Evolutionary conservation across 1,140 invertebrate species (phyloP), one percentile per base, ranked within the genome.

Genomic region (Oryzaephilus surinamensis): DNA sequence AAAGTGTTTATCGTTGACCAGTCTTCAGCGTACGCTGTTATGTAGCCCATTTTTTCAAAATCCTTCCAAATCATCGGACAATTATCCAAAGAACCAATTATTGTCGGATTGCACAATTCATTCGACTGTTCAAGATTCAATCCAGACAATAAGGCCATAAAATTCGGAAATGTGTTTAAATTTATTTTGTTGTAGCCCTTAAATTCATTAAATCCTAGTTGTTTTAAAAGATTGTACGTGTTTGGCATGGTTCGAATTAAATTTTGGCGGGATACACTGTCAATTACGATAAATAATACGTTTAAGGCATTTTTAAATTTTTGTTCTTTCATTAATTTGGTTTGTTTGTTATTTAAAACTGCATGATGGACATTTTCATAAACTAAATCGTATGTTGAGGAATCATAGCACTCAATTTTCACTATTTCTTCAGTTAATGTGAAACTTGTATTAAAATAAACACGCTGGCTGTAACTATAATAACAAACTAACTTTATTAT

Each of bases 81-180:
- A 2, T 60, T 56, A 43, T 74, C 69, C 42, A 80, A 50, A n/a
- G 61, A 63, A 19, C 64, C 64, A 0, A 64, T 30, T 15, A 57
- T 52, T 29, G 51, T 63, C 3, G 74, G 69, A 36, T 62, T 60
- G 50, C 77, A 81, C 47, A 63, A 55, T 11, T 58, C 37, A 36
- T 66, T n/a, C 10, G 30, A 16, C 14, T 38, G 23, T 3, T 1
- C 15, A 26, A 26, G 30, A 2, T 16, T 31, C 23, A 70, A 65
- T 2, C 84, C 85, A 3, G 77, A 81, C 17, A 88, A 62, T 7
- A 82, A 61, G 0, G 84, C 78, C 70, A 89, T 81, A 14, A 89
- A 54, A 61, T 90, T 90, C 0, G 84, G 82, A 57, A 82, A 87
- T 1, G 83, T 88, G 46, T 88, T 87, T 48, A 84, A 82, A 3